phyloP scores from a whole-genome alignment of 2,113 vertebrate genomes.

The Anser brachyrhynchus region DNA sequence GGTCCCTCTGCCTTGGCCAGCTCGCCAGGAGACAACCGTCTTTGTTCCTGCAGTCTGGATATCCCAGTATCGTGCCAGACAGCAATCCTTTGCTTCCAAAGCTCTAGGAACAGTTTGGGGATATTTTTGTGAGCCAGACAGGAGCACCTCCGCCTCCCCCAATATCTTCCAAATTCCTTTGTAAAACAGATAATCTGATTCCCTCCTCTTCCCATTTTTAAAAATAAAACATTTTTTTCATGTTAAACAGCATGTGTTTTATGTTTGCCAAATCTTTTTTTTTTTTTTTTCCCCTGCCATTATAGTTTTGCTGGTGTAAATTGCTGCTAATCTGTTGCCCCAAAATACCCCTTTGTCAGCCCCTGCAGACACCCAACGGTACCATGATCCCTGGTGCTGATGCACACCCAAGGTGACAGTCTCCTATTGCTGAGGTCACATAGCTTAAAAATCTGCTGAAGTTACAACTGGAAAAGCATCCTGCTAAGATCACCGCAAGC shows the following conservation, averaged over 20 bases:
- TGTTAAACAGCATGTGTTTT: neutral
- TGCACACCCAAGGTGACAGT: accelerated
- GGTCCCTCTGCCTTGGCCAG: neutral
- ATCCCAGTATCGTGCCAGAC: neutral
- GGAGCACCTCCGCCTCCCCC: neutral
- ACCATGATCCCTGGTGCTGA: neutral
- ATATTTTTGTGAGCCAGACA: neutral
- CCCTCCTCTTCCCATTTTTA: neutral
- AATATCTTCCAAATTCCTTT: neutral
- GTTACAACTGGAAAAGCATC: neutral
- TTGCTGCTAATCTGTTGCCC: neutral
- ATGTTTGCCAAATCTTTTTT: neutral
- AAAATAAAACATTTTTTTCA: neutral
- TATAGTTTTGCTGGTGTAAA: neutral
- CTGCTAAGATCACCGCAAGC: accelerated
- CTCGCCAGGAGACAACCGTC: neutral
- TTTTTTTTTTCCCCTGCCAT: neutral
- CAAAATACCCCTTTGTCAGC: neutral
- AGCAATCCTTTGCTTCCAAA: neutral
- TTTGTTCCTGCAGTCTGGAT: neutral
- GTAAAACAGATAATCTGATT: neutral
- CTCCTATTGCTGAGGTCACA: neutral
- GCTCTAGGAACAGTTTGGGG: neutral
- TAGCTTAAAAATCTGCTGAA: neutral
- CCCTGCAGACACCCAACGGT: accelerated